A percentile compares a stretch with the other conserved stretches of the same genome.
These are phyloP conservation scores for Auanema sp. DNA, from an alignment of 2,888 invertebrate species.

Conservation along the genomic window DNA sequence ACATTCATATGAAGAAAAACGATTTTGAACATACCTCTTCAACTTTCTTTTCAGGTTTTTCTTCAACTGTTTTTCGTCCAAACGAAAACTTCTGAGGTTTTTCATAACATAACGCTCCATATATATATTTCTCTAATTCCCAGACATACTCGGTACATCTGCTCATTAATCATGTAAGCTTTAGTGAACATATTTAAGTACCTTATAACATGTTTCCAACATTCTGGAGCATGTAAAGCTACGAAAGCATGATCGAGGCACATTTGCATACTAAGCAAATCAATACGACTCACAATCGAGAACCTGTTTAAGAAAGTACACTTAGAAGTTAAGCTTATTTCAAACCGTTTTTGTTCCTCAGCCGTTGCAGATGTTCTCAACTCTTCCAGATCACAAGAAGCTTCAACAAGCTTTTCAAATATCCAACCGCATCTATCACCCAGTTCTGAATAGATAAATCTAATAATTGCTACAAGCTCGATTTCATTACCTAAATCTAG, in stretches of 20 bases:
- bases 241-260: constrained; percentile 84
- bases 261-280: constrained; percentile 88
- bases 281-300: constrained; percentile 67
- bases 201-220: constrained; percentile 93
- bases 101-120: constrained; percentile 47
- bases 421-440: constrained; percentile 89
- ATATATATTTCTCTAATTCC: constrained; percentile 83
- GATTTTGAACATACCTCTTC: constrained; percentile 11
- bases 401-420: constrained; percentile 81
- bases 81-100: constrained; percentile 37
- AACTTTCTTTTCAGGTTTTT: constrained; percentile 24
- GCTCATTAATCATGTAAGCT: constrained; percentile 3
- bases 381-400: constrained; percentile 79
- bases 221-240: constrained; percentile 87
- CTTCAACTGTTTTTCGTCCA: constrained; percentile 28
- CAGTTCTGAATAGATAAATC: constrained; percentile 70
- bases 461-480: background rate
- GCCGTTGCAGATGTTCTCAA: constrained; percentile 52
- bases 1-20: background rate
- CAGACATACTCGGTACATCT: constrained; percentile 88
- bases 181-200: constrained; percentile 49
- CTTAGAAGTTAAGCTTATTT: background rate
- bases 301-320: constrained; percentile 7
- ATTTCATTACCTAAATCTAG: constrained; percentile 29
- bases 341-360: constrained; percentile 33